Base-by-base conservation (phyloP, 2,888 invertebrate genomes). In the Spodoptera littoralis region DNA sequence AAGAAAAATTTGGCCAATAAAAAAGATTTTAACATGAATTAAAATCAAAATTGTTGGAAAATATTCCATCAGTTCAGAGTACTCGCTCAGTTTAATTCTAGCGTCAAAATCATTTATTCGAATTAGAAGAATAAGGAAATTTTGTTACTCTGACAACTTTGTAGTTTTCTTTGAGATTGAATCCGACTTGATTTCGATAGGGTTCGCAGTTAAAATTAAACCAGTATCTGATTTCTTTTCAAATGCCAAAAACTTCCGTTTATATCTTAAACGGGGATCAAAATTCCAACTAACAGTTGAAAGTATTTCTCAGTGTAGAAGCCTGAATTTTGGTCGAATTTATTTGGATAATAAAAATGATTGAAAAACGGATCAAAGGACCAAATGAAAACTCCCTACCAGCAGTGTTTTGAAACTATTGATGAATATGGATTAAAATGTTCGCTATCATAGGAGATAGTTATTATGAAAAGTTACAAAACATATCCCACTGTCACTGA, bases 1-100 rank as follows among this genome's bases (percentile, higher is more conserved):
- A 9, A 36, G 36, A 36, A 36, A 36, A 36, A 36, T 9, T 36
- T 36, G 11, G 18, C 9, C 9, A 63, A 5, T 22, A n/a, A 2
- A 27, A 46, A 42, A 58, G 9, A 1, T 6, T 65, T 18, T 41
- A 2, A 44, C 1, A 6, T 27, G 18, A 36, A 9, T 27, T 43
- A 53, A 9, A 64, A 51, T 13, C 42, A 44, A 45, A 66, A 30
- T 59, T 36, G 8, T 13, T 11, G 22, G 13, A 8, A 49, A 41
- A 47, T 60, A 65, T 48, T 41, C 59, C 41, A 3, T 22, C 47
- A 52, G 52, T 51, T 66, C 30, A 59, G 58, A 51, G 44, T 51
- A 66, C 52, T 66, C 27, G 42, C 11, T 12, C 4, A 24, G 44
- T 42, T 49, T n/a, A n/a, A 11, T 42, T 18, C 18, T 18, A 2